These are phyloP conservation scores for Myiozetetes cayanensis DNA, from an alignment of 2,113 vertebrate species.

Conservation along the genomic window DNA sequence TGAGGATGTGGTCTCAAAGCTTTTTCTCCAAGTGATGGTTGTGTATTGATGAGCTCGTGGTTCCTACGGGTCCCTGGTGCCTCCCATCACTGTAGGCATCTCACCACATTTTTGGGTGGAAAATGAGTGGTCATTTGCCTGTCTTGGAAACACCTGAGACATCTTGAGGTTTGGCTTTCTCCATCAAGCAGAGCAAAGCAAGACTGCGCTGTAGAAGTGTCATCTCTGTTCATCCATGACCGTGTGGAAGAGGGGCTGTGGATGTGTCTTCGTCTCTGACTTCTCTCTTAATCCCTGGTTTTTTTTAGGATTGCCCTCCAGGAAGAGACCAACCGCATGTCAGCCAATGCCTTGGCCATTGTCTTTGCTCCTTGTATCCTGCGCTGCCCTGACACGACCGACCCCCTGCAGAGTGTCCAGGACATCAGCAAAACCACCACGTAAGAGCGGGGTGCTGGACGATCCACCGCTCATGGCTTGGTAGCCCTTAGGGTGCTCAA, in stretches of 20 bases:
- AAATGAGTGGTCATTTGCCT: not conserved
- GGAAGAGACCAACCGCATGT: constrained; percentile 98
- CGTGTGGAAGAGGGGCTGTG: not conserved
- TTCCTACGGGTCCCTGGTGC: fast-evolving
- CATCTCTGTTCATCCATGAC: not conserved
- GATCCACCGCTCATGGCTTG: not conserved
- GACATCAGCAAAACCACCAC: constrained; percentile 98
- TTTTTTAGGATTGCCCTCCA: constrained; percentile 85
- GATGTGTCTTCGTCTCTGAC: not conserved
- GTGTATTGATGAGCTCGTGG: not conserved
- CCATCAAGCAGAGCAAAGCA: not conserved
- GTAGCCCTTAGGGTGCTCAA: not conserved
- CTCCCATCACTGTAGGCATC: not conserved
- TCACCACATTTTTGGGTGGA: not conserved
- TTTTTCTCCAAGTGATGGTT: not conserved
- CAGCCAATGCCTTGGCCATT: constrained; percentile 94
- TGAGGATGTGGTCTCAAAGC: not conserved
- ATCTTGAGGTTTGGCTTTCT: not conserved
- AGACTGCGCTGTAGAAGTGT: not conserved
- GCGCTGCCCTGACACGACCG: constrained; percentile 91
- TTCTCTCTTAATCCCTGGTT: not conserved
- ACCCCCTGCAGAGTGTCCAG: constrained; percentile 93
- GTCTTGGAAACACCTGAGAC: not conserved
- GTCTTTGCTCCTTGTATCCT: constrained; percentile 98
- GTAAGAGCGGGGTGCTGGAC: constrained; percentile 70